These are phyloP conservation scores for Parelbella ahira DNA, from an alignment of 2,888 invertebrate genomes.

Conservation along the genomic window DNA sequence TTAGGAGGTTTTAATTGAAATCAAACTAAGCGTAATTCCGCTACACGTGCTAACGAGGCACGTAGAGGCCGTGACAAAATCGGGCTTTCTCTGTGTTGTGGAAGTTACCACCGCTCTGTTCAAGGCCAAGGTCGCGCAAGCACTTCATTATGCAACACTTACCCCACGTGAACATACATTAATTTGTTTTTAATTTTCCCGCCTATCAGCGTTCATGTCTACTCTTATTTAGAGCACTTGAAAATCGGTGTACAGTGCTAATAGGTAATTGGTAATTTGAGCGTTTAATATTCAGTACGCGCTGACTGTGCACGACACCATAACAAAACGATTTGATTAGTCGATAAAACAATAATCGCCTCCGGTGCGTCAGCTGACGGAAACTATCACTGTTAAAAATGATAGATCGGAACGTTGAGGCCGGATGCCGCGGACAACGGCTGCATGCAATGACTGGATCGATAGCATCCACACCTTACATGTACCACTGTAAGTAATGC, in stretches of 20 bases:
- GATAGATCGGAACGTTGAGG: slow-evolving; percentile 6
- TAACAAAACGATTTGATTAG: not conserved
- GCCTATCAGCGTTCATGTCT: too few relatives aligned
- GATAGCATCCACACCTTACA: too few relatives aligned
- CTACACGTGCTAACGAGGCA: slow-evolving; percentile 7
- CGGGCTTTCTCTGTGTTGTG: slow-evolving; percentile 15
- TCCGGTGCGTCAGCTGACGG: slow-evolving; percentile 1
- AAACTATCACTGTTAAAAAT: slow-evolving; percentile 7
- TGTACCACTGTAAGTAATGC: too few relatives aligned
- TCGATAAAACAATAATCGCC: not conserved
- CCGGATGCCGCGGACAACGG: slow-evolving; percentile 11
- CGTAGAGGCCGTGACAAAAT: slow-evolving; percentile 9
- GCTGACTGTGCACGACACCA: too few relatives aligned
- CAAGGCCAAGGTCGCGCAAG: slow-evolving; percentile 20
- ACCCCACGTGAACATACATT: slow-evolving; percentile 4
- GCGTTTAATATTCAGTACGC: too few relatives aligned
- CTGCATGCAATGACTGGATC: slow-evolving; percentile 15
- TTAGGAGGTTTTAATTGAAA: slow-evolving; percentile 6
- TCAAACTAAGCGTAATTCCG: slow-evolving; percentile 1
- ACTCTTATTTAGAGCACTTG: too few relatives aligned
- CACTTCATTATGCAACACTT: slow-evolving; percentile 24
- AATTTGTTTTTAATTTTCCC: slow-evolving; percentile 5
- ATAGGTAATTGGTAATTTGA: too few relatives aligned
- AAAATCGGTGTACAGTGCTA: too few relatives aligned
- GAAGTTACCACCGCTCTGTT: slow-evolving; percentile 12